Base-by-base conservation (phyloP, 2,113 vertebrate species). In the Spilogale gracilis region DNA sequence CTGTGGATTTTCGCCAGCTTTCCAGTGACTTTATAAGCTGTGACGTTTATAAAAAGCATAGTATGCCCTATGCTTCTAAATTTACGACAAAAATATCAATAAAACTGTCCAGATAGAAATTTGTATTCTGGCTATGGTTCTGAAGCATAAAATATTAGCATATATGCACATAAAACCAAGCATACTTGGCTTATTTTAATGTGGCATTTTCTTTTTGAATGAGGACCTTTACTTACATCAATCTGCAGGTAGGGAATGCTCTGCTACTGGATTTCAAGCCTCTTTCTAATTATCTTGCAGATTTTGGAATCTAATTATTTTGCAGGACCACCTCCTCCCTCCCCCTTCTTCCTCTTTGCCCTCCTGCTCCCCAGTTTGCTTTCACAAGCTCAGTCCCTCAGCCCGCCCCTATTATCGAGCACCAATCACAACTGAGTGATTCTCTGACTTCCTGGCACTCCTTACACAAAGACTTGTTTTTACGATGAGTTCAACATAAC, bases 11-110 rank as follows among this genome's bases (percentile, higher is more conserved):
- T 48, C 52, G 91, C 97, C 98, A 98, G 92, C 88, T 98, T 97
- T 94, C 97, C 97, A 97, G 74, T 1, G 89, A 65, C 93, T 96
- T 96, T 32, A 32, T 91, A 97, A 97, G 50, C 95, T 96, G n/a
- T 43, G 79, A 96, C 45, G 79, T 97, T 98, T 98, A 95, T 85
- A 90, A 92, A 96, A 98, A 96, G n/a, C 56, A 92, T 95, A 96
- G 7, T 25, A 67, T 74, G 21, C 52, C 74, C 90, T 78, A 5
- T 61, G 65, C 90, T 97, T 98, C 97, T 97, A 95, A 97, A 96
- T 97, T 60, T 97, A 20, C 79, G 95, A 85, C 79, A 89, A 97
- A 96, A 96, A 95, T 84, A 82, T 17, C 20, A 54, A 2, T 45
- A 96, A 76, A 91, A 61, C 73, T 94, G 20, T 92, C 92, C 94